Evolutionary conservation across 2,113 vertebrate species (phyloP).

Genomic region (Phrynosoma blainvillii): DNA sequence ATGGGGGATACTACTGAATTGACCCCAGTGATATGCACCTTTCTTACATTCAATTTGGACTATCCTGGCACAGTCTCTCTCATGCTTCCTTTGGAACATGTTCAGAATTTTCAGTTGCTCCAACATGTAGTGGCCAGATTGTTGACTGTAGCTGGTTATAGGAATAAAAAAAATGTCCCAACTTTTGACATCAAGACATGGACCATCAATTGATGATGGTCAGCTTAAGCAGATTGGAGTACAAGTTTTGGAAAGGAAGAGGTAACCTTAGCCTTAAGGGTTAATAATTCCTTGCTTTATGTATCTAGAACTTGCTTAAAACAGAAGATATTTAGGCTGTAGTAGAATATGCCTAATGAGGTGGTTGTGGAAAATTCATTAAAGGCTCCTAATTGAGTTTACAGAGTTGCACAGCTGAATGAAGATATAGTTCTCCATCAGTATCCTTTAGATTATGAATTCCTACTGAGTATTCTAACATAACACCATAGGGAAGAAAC

Average conservation of each 20-base stretch:
- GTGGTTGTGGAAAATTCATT: background rate
- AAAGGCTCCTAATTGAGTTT: background rate
- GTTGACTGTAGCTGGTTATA: too few species aligned
- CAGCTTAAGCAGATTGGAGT: background rate
- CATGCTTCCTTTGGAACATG: background rate
- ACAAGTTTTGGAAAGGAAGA: background rate
- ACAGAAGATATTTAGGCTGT: background rate
- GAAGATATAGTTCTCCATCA: background rate
- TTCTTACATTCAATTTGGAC: background rate
- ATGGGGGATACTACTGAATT: too few species aligned
- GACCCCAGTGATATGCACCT: background rate
- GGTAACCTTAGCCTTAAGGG: background rate
- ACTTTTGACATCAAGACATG: background rate
- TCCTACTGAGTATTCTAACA: background rate
- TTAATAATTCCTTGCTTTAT: conserved; percentile 25
- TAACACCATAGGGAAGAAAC: background rate
- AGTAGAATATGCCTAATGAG: background rate
- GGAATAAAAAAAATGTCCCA: too few species aligned
- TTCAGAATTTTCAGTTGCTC: background rate
- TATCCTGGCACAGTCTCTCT: background rate
- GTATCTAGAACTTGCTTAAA: background rate
- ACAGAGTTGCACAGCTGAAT: background rate
- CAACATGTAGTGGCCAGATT: too few species aligned
- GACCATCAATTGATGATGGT: background rate
- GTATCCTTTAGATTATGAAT: background rate